Evolutionary conservation across 2,888 invertebrate genomes (phyloP), one percentile per base, ranked within the genome.

Genomic region (Acanthococcus lagerstroemiae): DNA sequence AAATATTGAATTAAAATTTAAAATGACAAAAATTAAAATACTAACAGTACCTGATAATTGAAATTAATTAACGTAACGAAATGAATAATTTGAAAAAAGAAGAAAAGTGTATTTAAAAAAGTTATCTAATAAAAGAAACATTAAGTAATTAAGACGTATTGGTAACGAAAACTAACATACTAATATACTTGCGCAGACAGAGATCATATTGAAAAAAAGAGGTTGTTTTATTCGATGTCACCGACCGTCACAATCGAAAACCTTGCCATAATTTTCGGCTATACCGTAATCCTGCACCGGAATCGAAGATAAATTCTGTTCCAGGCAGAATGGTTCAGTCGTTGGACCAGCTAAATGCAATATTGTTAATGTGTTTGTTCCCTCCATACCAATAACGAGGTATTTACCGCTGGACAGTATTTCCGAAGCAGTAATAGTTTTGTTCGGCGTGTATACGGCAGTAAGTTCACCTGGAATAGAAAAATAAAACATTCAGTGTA

Each of bases 371-470:
- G 27, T 63, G 1, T 17, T 22, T 3, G 52, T 52, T 21, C 54
- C 54, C 30, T 63, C 63, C 52, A 63, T 37, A 12, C 87, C 86
- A 66, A 89, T 75, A 1, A 88, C 82, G 1, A 89, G 80, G 58
- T 83, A 81, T 30, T 81, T 81, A 0, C 90, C 90, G 63, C 87
- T 86, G 15, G 85, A 81, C 9, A 86, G 81, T 50, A 91, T 82
- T 73, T 90, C 88, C 75, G 88, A 87, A 0, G 88, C 85, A 44
- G 84, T 84, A 71, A 90, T 84, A 68, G 84, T 81, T 55, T 82
- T 81, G 54, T 85, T 84, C 1, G 90, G 88, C 3, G 88, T 88
- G 77, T 85, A 90, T 0, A 88, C 87, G 25, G 90, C 85, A 73
- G 90, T 79, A 65, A 88, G 80, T 74, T 85, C 84, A 55, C 90